These are phyloP conservation scores for Leguminivora glycinivorella DNA, from an alignment of 1,140 invertebrate species.

Conservation along the genomic window DNA sequence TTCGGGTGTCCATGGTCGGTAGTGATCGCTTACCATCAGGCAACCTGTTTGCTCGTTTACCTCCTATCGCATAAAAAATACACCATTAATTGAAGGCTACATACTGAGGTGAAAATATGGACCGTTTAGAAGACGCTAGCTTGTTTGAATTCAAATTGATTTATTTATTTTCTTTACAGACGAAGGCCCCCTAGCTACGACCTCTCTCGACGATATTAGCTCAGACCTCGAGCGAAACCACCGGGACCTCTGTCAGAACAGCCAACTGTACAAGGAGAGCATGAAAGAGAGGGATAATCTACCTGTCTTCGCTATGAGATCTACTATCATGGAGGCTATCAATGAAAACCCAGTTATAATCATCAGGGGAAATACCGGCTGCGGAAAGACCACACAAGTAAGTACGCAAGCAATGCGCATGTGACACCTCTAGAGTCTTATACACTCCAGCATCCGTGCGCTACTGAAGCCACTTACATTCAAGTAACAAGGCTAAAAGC, in stretches of 20 bases:
- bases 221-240: slow-evolving; percentile 84
- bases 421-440: no score
- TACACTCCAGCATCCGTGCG: no score
- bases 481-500: no score
- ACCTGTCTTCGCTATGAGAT: slow-evolving; percentile 87
- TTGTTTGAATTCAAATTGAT: no score
- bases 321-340: slow-evolving; percentile 89
- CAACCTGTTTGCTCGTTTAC: no score
- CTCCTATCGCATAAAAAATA: no score
- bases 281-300: slow-evolving; percentile 84
- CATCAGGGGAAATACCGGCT: slow-evolving; percentile 96
- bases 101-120: no score
- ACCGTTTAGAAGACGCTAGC: no score
- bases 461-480: no score
- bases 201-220: slow-evolving; percentile 89
- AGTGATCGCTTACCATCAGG: no score
- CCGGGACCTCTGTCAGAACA: slow-evolving; percentile 83
- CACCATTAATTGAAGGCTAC: no score
- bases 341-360: slow-evolving; percentile 93
- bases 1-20: no score
- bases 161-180: slow-evolving; percentile 82
- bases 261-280: slow-evolving; percentile 80
- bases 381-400: slow-evolving; percentile 90
- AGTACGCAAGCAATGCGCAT: background rate
- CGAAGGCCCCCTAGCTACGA: slow-evolving; percentile 91